Evolutionary conservation across 2,888 invertebrate genomes (phyloP), one percentile per base, ranked within the genome.

Genomic region (Cheilosia variabilis): DNA sequence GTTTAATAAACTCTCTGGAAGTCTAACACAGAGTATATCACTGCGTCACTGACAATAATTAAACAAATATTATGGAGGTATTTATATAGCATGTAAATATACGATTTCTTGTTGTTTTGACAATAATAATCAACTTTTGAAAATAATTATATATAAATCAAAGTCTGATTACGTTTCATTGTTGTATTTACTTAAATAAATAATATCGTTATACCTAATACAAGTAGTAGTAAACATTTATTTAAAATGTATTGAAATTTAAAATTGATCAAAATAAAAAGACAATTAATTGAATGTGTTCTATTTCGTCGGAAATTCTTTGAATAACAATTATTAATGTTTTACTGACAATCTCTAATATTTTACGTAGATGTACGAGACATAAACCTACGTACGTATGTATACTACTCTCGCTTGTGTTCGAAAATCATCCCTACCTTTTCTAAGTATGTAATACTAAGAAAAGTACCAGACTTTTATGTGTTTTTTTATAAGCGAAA

Each of bases 21-120:
- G 13, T 62, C 57, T 57, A 41, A 73, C 15, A 68, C 37, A 69
- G 65, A 58, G 52, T 68, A 86, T 76, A 72, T 76, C 76, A 76
- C 86, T 86, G 86, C 81, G 81, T 81, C 76, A 76, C 57, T 72
- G 86, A 86, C 81, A 86, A 81, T 86, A 86, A 86, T 66, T n/a
- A 65, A 31, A 68, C 5, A 72, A 72, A 41, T 15, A 2, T 41
- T 19, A 69, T 27, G 53, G 37, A 68, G 41, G 17, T 19, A 50
- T 52, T 50, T 53, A 73, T 17, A 19, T 19, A 17, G 17, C 17
- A 47, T 17, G n/a, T 10, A 68, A 77, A 43, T 66, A 52, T 84
- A 53, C 66, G 66, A 80, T 43, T 62, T 52, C 27, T 22, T 55
- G 62, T 47, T 81, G 71, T 80, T 50, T 76, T 86, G 76, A 81